Percentiles rank a stretch among this genome's conserved stretches.
Conservation (phyloP, 1,140 invertebrate species). For the Meloidogyne floridensis region DNA sequence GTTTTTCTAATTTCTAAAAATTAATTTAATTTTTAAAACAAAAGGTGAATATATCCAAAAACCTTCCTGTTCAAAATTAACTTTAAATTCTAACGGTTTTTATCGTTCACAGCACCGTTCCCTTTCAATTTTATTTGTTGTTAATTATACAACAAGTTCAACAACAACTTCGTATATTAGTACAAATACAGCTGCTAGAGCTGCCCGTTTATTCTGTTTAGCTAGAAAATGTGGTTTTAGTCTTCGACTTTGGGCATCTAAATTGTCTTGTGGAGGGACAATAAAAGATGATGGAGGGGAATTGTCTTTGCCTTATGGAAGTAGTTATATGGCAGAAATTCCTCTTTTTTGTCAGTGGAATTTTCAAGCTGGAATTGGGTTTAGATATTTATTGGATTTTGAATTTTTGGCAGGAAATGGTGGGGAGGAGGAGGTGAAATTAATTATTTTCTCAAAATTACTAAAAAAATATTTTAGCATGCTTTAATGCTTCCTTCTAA, state of each 20-base stretch:
- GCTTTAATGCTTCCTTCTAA: background rate
- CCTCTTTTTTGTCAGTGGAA: constrained; percentile 54
- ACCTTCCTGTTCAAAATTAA: constrained; percentile 36
- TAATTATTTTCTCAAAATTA: background rate
- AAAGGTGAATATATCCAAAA: constrained; percentile 37
- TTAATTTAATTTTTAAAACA: constrained; percentile 19
- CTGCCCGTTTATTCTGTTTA: constrained; percentile 44
- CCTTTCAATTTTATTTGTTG: constrained; percentile 14
- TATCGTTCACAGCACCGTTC: constrained; percentile 21
- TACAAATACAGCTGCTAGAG: constrained; percentile 20
- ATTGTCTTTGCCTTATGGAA: constrained; percentile 50
- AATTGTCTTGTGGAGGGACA: constrained; percentile 54
- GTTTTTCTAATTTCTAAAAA: constrained; percentile 27
- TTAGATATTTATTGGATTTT: constrained; percentile 57
- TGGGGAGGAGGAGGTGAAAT: constrained; percentile 12
- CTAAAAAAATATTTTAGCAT: background rate
- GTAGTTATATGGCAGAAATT: background rate
- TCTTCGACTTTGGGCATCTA: constrained; percentile 37
- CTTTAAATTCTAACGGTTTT: constrained; percentile 19
- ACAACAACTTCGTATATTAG: constrained; percentile 37
- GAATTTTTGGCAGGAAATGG: constrained; percentile 39
- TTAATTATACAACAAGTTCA: constrained; percentile 19
- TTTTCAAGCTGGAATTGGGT: constrained; percentile 53
- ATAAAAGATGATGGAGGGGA: constrained; percentile 51
- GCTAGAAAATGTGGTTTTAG: constrained; percentile 57